Conservation (phyloP, 2,888 invertebrate genomes). For the Acanthosepion lycidas region DNA sequence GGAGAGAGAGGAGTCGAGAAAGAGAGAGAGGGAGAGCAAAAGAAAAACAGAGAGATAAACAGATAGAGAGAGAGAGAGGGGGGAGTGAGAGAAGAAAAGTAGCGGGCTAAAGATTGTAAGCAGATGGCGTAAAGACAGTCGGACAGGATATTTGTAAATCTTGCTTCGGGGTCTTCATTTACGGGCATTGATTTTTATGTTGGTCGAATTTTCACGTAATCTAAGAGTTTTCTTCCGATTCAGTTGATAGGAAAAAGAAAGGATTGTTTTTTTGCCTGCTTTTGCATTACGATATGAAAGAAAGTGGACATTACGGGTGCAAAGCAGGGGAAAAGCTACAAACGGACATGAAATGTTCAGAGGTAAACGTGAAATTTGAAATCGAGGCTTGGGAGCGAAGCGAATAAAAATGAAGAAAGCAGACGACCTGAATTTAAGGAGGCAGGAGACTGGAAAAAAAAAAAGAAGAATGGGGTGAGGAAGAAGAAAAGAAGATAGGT, state of each 20-base stretch:
- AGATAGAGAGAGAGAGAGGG: neutral
- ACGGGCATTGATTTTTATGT: neutral
- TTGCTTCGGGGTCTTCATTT: neutral
- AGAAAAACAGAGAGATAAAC: neutral
- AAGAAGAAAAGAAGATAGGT: too few relatives aligned
- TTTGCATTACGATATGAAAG: neutral
- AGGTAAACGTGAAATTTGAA: neutral
- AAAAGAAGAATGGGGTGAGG: too few relatives aligned
- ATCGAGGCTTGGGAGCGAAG: too few relatives aligned
- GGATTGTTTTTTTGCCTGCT: neutral
- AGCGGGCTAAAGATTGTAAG: neutral
- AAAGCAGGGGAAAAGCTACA: neutral
- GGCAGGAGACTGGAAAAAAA: too few relatives aligned
- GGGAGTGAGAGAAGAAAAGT: neutral
- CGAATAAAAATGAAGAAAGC: too few relatives aligned
- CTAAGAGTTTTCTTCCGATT: neutral
- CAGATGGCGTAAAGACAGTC: neutral
- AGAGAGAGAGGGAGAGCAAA: neutral
- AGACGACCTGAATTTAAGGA: too few relatives aligned
- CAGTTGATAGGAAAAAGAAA: neutral
- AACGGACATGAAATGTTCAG: neutral
- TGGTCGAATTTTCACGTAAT: neutral
- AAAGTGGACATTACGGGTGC: neutral
- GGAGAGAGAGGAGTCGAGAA: neutral
- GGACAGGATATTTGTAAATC: constrained; percentile 2